These are phyloP conservation scores for Ictalurus furcatus DNA, from an alignment of 2,113 vertebrate species.

Conservation along the genomic window DNA sequence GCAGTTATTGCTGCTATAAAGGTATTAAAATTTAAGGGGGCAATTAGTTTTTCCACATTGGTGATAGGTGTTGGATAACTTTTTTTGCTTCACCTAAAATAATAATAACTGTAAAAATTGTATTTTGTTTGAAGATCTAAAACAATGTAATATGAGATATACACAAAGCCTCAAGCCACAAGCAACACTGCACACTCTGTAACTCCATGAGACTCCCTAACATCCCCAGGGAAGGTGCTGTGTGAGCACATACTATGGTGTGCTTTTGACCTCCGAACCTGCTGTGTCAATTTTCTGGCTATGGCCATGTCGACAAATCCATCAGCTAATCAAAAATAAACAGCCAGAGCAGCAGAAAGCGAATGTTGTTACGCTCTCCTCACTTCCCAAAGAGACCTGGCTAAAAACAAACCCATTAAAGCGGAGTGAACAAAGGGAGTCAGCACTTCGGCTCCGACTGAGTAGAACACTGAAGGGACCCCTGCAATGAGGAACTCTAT, in stretches of 20 bases:
- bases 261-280: conserved; percentile 56
- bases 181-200: neutral
- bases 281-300: conserved; percentile 72
- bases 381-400: conserved; percentile 66
- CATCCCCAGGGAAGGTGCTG: neutral
- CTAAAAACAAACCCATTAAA: conserved; percentile 77
- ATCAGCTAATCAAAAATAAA: conserved; percentile 80
- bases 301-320: conserved; percentile 67
- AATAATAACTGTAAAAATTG: too few species aligned
- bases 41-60: too few species aligned
- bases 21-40: too few species aligned
- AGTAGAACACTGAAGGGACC: neutral
- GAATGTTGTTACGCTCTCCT: conserved; percentile 64
- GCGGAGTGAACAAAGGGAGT: conserved; percentile 62
- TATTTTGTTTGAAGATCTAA: too few species aligned
- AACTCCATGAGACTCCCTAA: neutral
- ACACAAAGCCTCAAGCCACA: neutral
- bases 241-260: neutral
- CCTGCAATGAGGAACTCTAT: conserved; percentile 64
- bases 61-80: too few species aligned
- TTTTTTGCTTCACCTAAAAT: too few species aligned
- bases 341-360: conserved; percentile 75
- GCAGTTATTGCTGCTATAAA: too few species aligned
- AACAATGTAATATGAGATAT: too few species aligned
- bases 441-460: conserved; percentile 66